Conservation (phyloP, 2,888 invertebrate genomes). For the Muscina levida region DNA sequence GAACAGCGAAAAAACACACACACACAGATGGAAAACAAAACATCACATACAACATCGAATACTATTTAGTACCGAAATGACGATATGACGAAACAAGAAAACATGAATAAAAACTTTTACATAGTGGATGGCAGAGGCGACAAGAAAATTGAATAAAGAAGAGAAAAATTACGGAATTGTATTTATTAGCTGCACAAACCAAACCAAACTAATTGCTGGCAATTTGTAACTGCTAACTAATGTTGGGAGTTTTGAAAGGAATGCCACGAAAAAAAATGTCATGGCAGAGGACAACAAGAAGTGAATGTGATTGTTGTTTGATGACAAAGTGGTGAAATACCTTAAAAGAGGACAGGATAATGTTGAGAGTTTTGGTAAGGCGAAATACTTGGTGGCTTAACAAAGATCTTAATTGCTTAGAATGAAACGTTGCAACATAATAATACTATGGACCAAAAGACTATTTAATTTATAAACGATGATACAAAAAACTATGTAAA, state of each 20-base stretch:
- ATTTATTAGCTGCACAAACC: conserved; percentile 58
- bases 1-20: not conserved
- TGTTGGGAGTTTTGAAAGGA: conserved; percentile 35
- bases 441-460: too few relatives aligned
- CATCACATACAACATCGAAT: not conserved
- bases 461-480: too few relatives aligned
- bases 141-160: conserved; percentile 40
- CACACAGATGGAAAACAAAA: not conserved
- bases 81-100: too few relatives aligned
- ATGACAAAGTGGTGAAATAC: too few relatives aligned
- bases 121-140: not conserved
- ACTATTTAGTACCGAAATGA: not conserved
- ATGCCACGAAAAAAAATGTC: too few relatives aligned
- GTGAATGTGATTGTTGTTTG: too few relatives aligned
- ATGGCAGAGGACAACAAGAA: not conserved
- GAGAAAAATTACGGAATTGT: conserved; percentile 1
- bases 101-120: not conserved
- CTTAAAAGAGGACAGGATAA: too few relatives aligned
- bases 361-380: too few relatives aligned
- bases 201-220: conserved; percentile 56
- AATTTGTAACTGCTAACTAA: conserved; percentile 51
- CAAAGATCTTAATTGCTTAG: too few relatives aligned
- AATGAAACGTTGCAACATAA: too few relatives aligned
- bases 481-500: too few relatives aligned
- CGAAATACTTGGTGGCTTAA: too few relatives aligned